Base-by-base conservation (phyloP, 2,797 vertebrate species). In the Gorsachius magnificus region DNA sequence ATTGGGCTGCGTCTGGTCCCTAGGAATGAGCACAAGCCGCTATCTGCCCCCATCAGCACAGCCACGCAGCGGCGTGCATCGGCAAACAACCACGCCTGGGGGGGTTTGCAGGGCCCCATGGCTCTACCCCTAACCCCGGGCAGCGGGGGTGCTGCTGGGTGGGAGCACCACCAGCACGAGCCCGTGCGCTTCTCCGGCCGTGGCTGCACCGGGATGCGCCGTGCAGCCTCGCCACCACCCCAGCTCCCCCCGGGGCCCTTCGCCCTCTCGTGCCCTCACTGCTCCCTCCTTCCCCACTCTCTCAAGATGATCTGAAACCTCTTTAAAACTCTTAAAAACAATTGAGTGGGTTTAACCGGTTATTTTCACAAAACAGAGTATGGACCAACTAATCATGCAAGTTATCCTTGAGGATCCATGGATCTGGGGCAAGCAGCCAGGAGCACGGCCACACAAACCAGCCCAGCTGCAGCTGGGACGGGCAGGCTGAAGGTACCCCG, bases 31-130 rank as follows among this genome's bases (percentile, higher is more conserved):
- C 25, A 6, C 6, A 9, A 61, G 53, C n/a, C 29, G 48, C 17
- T 53, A 0, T 53, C 60, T 63, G 22, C 11, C 56, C 28, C 19
- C 33, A 14, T 0, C 35, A 35, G 66, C 56, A 14, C 4, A n/a
- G 63, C 53, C 53, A 19, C 7, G 2, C 24, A 13, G 9, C 51
- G 20, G 25, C 10, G 41, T 25, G 33, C 50, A 14, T 11, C 50
- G 19, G n/a, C 51, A 28, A 74, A 9, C 8, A 13, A 10, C 16
- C 21, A 6, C 33, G 10, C 2, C 2, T 6, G 14, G 36, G 22
- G 18, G 11, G 56, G 6, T 3, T 21, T 57, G n/a, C 43, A 33
- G 36, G 36, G 36, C 26, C 5, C 4, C 28, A 3, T 3, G 78
- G 78, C 53, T 50, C 58, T 7, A 53, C 20, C 25, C 56, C 35